A percentile compares a stretch with the other conserved stretches of the same genome.
Conservation (phyloP, 2,888 invertebrate genomes). For the Subacronicta megacephala region DNA sequence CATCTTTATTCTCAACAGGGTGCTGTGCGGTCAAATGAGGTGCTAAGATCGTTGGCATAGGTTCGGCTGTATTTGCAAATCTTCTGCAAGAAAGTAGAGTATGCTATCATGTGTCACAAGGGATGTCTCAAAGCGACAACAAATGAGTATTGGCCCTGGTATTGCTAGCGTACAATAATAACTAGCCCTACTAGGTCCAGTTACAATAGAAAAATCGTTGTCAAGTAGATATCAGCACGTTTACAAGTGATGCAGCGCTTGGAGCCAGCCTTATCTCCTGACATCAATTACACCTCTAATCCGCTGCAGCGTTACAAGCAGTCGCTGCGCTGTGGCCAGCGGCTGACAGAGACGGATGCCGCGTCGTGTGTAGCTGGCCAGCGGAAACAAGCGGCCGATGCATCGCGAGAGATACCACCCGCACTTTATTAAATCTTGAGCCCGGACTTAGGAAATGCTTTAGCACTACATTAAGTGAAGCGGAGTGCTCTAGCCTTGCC, state of each 20-base stretch:
- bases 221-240: constrained; percentile 24
- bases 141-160: no score
- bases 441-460: constrained; percentile 19
- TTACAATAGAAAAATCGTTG: background rate
- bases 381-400: constrained; percentile 17
- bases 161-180: no score
- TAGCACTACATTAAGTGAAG: constrained; percentile 24
- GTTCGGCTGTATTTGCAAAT: no score
- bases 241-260: constrained; percentile 14
- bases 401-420: constrained; percentile 4
- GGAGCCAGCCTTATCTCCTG: constrained; percentile 23
- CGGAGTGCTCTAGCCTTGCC: constrained; percentile 16
- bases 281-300: constrained; percentile 51
- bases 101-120: no score
- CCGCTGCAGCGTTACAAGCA: constrained; percentile 43
- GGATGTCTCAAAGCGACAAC: no score
- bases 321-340: constrained; percentile 33
- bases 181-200: no score
- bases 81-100: no score
- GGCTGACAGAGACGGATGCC: constrained; percentile 45
- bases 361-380: constrained; percentile 5
- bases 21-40: no score
- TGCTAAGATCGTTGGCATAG: no score
- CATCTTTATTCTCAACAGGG: no score
- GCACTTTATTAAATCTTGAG: constrained; percentile 35